phyloP scores from a whole-genome alignment of 2,888 invertebrate species.

The Deilephila porcellus region DNA sequence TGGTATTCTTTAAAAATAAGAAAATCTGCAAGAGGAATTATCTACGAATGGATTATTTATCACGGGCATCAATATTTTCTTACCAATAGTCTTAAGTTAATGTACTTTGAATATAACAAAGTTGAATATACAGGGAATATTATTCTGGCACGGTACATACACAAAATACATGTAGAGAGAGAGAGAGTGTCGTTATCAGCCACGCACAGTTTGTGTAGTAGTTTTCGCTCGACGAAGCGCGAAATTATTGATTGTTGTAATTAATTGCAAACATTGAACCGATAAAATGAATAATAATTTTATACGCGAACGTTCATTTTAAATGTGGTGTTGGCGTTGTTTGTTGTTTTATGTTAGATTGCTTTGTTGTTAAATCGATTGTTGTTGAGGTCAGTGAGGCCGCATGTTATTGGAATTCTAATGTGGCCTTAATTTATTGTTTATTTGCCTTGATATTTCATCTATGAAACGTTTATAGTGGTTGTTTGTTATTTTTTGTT shows the following conservation, averaged over 20 bases:
- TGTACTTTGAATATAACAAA: neutral
- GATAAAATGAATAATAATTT: conserved; percentile 68
- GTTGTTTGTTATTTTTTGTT: neutral
- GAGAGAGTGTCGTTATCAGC: conserved; percentile 50
- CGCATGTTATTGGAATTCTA: conserved; percentile 26
- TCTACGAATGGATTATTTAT: too few species aligned
- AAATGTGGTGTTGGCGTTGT: conserved; percentile 30
- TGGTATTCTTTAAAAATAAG: too few species aligned
- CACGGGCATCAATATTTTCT: too few species aligned
- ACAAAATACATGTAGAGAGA: neutral
- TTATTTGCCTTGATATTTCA: conserved; percentile 19
- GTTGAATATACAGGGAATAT: neutral
- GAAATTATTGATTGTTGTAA: conserved; percentile 79
- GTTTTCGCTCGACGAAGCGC: conserved; percentile 72
- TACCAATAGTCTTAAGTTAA: too few species aligned
- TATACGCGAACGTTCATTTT: conserved; percentile 45
- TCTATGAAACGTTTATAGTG: neutral
- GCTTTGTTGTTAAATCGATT: conserved; percentile 22
- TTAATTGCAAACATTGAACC: conserved; percentile 74
- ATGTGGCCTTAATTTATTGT: conserved; percentile 26
- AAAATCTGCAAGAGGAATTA: too few species aligned
- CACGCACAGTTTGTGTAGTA: conserved; percentile 61
- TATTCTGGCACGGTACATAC: conserved; percentile 4
- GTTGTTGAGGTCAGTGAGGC: conserved; percentile 20
- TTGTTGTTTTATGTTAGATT: conserved; percentile 12